These are phyloP conservation scores for Eumaeus atala DNA, from an alignment of 1,140 invertebrate species.

Conservation along the genomic window DNA sequence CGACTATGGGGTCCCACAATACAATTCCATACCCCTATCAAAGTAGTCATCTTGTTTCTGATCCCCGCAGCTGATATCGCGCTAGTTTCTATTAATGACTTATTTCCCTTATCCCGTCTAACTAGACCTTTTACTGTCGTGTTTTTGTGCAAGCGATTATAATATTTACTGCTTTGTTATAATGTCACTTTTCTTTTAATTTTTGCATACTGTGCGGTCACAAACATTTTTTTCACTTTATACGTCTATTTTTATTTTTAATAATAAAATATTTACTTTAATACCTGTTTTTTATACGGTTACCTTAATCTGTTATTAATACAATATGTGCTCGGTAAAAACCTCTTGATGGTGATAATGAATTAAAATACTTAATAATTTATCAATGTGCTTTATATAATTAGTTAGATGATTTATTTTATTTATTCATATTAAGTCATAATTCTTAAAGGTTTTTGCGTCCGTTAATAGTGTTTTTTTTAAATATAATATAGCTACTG, in stretches of 20 bases:
- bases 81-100: slow-evolving; percentile 57
- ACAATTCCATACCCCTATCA: slow-evolving; percentile 35
- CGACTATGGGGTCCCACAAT: slow-evolving; percentile 23
- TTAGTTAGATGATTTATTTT: too few relatives aligned
- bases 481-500: too few relatives aligned
- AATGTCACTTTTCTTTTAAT: background rate
- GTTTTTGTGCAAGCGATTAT: background rate
- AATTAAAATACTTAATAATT: too few relatives aligned
- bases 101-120: slow-evolving; percentile 43
- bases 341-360: too few relatives aligned
- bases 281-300: too few relatives aligned
- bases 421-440: too few relatives aligned
- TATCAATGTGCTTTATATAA: too few relatives aligned
- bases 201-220: background rate
- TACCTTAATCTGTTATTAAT: too few relatives aligned
- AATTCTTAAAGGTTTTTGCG: too few relatives aligned
- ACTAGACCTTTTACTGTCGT: slow-evolving; percentile 21
- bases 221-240: slow-evolving; percentile 3
- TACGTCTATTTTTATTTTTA: background rate
- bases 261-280: too few relatives aligned
- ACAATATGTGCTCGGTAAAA: too few relatives aligned
- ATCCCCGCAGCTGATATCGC: slow-evolving; percentile 43
- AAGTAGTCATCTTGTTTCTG: slow-evolving; percentile 37
- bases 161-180: background rate
- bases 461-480: too few relatives aligned